phyloP scores from a whole-genome alignment of 1,140 invertebrate species.

The Mizuhopecten yessoensis region DNA sequence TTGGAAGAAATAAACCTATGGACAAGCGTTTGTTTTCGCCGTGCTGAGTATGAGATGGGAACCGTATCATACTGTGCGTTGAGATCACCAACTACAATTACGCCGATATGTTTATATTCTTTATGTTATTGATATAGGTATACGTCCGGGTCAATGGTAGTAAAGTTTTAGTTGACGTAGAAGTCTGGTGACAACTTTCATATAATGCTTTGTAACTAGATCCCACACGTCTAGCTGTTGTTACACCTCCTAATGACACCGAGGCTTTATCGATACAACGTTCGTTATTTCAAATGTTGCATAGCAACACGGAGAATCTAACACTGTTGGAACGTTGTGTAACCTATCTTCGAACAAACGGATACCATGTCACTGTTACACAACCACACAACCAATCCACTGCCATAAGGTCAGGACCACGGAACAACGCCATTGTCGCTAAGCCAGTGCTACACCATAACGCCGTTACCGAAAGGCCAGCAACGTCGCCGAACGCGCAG shows the following conservation, averaged over 20 bases:
- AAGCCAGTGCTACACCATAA: no score
- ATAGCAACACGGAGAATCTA: not conserved
- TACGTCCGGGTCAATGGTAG: no score
- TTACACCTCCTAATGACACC: not conserved
- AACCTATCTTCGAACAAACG: not conserved
- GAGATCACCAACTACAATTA: conserved; percentile 31
- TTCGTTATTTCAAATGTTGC: not conserved
- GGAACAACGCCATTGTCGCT: no score
- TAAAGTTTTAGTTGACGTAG: no score
- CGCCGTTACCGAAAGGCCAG: no score
- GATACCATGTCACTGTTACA: not conserved
- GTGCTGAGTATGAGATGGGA: not conserved
- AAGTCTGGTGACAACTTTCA: no score
- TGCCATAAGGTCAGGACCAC: no score
- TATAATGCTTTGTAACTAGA: not conserved
- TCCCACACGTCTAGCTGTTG: not conserved
- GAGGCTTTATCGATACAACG: not conserved
- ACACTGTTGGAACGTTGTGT: not conserved
- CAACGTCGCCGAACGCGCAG: no score
- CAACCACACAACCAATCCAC: not conserved
- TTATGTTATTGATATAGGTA: no score
- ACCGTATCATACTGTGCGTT: conserved; percentile 44
- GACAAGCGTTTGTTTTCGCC: not conserved
- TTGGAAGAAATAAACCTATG: not conserved
- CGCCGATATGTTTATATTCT: no score